Conservation (phyloP, 2,888 invertebrate genomes). For the Chironomus tentans region DNA sequence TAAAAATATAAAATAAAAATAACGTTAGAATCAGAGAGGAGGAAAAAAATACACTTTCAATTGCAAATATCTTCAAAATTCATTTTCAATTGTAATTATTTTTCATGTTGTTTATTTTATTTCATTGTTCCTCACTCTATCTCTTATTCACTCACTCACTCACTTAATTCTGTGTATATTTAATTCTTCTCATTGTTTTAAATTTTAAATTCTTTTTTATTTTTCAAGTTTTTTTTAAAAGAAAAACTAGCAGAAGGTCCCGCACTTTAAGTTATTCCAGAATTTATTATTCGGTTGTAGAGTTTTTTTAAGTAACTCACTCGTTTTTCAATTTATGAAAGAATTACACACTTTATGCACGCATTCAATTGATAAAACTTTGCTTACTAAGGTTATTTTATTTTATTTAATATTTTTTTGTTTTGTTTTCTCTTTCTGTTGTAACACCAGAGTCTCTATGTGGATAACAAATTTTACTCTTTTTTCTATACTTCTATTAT, state of each 20-base stretch:
- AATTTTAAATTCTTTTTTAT: not conserved
- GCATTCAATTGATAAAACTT: slow-evolving; percentile 26
- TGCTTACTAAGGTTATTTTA: not conserved
- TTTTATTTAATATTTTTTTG: not conserved
- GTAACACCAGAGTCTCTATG: not conserved
- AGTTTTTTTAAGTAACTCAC: not conserved
- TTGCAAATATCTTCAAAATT: slow-evolving; percentile 18
- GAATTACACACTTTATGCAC: slow-evolving; percentile 24
- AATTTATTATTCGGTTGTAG: slow-evolving; percentile 17
- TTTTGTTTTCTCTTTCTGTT: not conserved
- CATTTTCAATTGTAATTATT: slow-evolving; percentile 20
- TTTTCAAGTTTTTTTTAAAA: not conserved
- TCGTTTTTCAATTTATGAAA: not conserved
- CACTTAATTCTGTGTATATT: not conserved
- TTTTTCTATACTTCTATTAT: not conserved
- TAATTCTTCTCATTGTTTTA: not conserved
- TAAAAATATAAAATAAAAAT: too few relatives aligned
- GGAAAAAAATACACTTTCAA: slow-evolving; percentile 14
- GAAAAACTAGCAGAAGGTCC: not conserved
- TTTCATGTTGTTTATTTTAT: not conserved
- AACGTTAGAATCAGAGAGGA: not conserved
- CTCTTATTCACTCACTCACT: not conserved
- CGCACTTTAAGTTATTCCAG: slow-evolving; percentile 4
- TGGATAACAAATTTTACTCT: not conserved
- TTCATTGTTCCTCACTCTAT: not conserved